phyloP scores from a whole-genome alignment of 1,140 invertebrate genomes.

The Neocloeon triangulifer region DNA sequence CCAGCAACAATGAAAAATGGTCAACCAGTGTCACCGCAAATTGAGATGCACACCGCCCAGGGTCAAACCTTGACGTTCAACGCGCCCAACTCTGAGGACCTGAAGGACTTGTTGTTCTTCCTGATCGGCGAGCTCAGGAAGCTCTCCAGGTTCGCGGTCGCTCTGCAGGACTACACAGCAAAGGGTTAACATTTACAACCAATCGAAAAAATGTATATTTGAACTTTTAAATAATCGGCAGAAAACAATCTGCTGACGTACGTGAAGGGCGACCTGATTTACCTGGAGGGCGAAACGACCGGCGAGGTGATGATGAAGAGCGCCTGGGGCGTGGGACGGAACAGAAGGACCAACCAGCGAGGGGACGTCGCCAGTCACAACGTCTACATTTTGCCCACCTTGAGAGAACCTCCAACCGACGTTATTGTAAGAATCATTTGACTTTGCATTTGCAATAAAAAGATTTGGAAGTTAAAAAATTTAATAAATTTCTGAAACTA shows the following conservation, averaged over 20 bases:
- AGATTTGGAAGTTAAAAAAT: too few species aligned
- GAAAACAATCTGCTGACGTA: slow-evolving; percentile 25
- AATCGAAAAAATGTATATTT: slow-evolving; percentile 2
- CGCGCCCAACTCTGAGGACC: slow-evolving; percentile 68
- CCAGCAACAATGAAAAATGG: too few species aligned
- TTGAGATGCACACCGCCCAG: too few species aligned
- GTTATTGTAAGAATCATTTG: slow-evolving; percentile 25
- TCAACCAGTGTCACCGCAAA: too few species aligned
- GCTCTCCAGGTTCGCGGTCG: slow-evolving; percentile 63
- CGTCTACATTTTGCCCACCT: slow-evolving; percentile 68
- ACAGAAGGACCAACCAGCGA: slow-evolving; percentile 34
- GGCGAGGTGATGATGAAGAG: slow-evolving; percentile 51
- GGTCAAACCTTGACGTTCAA: too few species aligned
- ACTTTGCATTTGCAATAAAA: background rate
- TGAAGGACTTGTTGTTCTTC: slow-evolving; percentile 58
- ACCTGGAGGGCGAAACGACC: slow-evolving; percentile 45
- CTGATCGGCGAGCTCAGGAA: slow-evolving; percentile 72
- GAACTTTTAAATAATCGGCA: background rate
- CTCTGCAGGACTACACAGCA: slow-evolving; percentile 46
- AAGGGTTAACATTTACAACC: slow-evolving; percentile 17
- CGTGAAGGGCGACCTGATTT: slow-evolving; percentile 63
- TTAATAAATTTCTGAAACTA: too few species aligned
- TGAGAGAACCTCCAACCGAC: slow-evolving; percentile 45
- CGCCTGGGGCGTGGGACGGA: slow-evolving; percentile 47
- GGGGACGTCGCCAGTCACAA: slow-evolving; percentile 73